phyloP scores from a whole-genome alignment of 2,797 vertebrate genomes.

The Sebastes umbrosus region DNA sequence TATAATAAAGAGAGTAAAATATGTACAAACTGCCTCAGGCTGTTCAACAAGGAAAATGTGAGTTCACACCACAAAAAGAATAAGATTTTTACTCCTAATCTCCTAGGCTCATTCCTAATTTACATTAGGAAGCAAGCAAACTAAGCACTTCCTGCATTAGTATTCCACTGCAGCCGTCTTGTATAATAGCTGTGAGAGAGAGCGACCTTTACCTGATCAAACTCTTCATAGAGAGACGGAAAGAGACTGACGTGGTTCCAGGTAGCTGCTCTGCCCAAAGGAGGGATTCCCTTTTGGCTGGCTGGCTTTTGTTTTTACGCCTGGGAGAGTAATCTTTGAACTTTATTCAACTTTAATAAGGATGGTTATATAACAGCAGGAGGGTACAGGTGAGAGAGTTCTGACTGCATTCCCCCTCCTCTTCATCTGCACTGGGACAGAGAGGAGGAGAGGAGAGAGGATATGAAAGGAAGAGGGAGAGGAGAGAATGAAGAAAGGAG shows the following conservation, averaged over 20 bases:
- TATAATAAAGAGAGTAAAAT: background rate
- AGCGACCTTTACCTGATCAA: background rate
- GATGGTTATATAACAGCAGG: conserved; percentile 54
- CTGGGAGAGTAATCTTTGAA: conserved; percentile 26
- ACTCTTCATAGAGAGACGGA: background rate
- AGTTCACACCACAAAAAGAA: background rate
- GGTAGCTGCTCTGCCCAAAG: conserved; percentile 19
- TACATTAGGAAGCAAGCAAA: conserved; percentile 6
- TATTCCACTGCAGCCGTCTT: conserved; percentile 55
- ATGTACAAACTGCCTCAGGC: background rate
- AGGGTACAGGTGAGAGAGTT: conserved; percentile 42
- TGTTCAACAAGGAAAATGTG: background rate
- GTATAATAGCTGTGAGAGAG: conserved; percentile 32
- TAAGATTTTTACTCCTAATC: background rate
- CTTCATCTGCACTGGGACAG: conserved; percentile 46
- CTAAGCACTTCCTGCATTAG: conserved; percentile 1
- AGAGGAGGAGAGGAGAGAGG: background rate
- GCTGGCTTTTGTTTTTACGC: conserved; percentile 39
- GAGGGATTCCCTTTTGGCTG: conserved; percentile 37
- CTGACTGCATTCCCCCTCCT: conserved; percentile 40
- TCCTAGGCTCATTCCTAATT: background rate
- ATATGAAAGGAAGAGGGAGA: no score
- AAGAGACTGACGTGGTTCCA: background rate
- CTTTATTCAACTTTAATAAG: background rate
- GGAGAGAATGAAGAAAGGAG: no score